Evolutionary conservation across 2,797 vertebrate species (phyloP).

Genomic region (Pogoniulus pusillus): DNA sequence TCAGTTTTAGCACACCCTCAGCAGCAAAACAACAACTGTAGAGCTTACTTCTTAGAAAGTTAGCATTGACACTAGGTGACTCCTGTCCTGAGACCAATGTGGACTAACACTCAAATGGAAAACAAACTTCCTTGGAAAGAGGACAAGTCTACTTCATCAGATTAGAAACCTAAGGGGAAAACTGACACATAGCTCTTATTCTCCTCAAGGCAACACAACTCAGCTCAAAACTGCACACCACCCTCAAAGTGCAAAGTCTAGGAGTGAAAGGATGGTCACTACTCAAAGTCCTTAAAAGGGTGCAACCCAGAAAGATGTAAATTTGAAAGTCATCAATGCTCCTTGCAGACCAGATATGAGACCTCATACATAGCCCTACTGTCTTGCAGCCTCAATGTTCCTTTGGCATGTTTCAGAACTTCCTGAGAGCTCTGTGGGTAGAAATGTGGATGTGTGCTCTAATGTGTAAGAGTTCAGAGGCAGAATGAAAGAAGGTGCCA

Average conservation of each 20-base stretch:
- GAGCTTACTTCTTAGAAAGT: not conserved
- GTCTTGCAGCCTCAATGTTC: not conserved
- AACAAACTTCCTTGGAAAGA: not conserved
- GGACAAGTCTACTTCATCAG: not conserved
- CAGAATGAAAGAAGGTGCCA: not conserved
- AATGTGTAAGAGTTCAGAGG: not conserved
- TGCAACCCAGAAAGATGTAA: not conserved
- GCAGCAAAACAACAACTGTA: not conserved
- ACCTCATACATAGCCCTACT: not conserved
- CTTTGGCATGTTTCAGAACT: not conserved
- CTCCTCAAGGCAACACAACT: not conserved
- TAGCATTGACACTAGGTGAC: not conserved
- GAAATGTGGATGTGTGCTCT: not conserved
- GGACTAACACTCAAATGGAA: not conserved
- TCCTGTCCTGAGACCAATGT: not conserved
- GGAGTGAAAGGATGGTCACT: not conserved
- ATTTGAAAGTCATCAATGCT: not conserved
- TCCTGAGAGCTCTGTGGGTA: not conserved
- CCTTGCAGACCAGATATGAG: not conserved
- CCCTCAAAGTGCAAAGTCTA: accelerated
- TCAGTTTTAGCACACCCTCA: not conserved
- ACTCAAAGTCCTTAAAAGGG: not conserved
- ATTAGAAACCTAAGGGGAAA: not conserved
- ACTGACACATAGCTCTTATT: not conserved
- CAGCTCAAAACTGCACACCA: not conserved